Evolutionary conservation across 2,888 invertebrate genomes (phyloP).

Genomic region (Pseudoips prasinana): DNA sequence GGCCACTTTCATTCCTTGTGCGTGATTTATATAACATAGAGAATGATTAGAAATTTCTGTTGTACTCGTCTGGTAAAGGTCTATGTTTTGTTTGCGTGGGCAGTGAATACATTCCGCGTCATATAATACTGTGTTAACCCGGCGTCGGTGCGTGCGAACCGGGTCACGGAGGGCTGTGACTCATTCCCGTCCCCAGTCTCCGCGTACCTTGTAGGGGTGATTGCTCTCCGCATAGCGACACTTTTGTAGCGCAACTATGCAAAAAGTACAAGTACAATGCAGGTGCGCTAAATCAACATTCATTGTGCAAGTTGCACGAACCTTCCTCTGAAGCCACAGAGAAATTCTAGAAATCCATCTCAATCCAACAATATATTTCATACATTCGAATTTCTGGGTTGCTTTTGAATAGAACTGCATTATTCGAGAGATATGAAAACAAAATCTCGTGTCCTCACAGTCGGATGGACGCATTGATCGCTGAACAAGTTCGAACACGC

Average conservation of each 20-base stretch:
- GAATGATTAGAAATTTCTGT: conserved; percentile 10
- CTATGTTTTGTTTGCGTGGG: conserved; percentile 1
- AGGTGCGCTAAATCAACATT: conserved; percentile 38
- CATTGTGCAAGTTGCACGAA: conserved; percentile 49
- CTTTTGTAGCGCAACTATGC: conserved; percentile 29
- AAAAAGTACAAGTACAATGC: conserved; percentile 28
- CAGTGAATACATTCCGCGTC: conserved; percentile 36
- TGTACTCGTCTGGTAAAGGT: neutral
- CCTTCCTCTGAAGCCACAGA: conserved; percentile 27
- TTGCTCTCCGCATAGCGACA: conserved; percentile 10
- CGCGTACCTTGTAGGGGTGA: conserved; percentile 8
- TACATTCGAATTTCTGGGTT: conserved; percentile 26
- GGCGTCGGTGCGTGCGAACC: conserved; percentile 56
- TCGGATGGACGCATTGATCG: conserved; percentile 49
- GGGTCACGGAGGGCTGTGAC: conserved; percentile 57
- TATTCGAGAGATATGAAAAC: conserved; percentile 44
- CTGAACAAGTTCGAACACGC: conserved; percentile 44
- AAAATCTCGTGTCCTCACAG: conserved; percentile 50
- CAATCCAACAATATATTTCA: conserved; percentile 39
- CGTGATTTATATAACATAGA: conserved; percentile 8
- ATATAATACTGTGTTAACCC: conserved; percentile 41
- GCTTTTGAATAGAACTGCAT: conserved; percentile 35
- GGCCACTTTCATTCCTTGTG: conserved; percentile 4
- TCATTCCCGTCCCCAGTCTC: conserved; percentile 32
- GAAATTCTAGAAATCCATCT: conserved; percentile 38